Evolutionary conservation across 2,888 invertebrate genomes (phyloP), one percentile per base, ranked within the genome.

Genomic region (Rhorus exstirpatorius): DNA sequence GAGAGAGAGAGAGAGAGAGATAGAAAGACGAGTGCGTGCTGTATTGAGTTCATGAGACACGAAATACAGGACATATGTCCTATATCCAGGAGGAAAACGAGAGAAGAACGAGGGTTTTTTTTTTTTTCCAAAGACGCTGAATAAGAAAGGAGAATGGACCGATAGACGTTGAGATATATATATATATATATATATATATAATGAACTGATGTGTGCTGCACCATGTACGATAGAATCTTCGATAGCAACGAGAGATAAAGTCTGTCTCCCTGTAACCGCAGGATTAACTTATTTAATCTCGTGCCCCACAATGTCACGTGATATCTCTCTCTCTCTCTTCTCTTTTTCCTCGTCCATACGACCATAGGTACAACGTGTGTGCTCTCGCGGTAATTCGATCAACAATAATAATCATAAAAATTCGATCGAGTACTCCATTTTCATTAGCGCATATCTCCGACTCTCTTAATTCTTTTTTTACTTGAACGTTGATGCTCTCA

Each of bases 281-380:
- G 74, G 75, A 79, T 82, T 79, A 82, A 79, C 79, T 82, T 82
- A 79, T 82, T 82, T 82, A 75, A 82, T 82, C 79, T 79, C 51
- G 58, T 76, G 58, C 51, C 72, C 61, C 58, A 55, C 46, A 61
- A 70, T 41, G 72, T 60, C 21, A 35, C 51, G 58, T 44, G 55
- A 46, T 6, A 55, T 75, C 51, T 53, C 51, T n/a, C 17, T 65
- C 21, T 63, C 14, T 60, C 41, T 12, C n/a, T 4, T 65, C n/a
- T 65, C 19, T 35, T 49, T 21, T 21, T 44, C 14, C 12, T 63
- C 38, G 38, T 61, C 17, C 68, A 12, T 24, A 10, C 31, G 8
- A 6, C 17, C 3, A 26, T 14, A 12, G n/a, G n/a, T 44, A 51
- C 26, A 26, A 53, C 68, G 74, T 74, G 46, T 2, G n/a, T n/a